Conservation (phyloP, 2,888 invertebrate genomes). For the Acanthosepion pharaonis region DNA sequence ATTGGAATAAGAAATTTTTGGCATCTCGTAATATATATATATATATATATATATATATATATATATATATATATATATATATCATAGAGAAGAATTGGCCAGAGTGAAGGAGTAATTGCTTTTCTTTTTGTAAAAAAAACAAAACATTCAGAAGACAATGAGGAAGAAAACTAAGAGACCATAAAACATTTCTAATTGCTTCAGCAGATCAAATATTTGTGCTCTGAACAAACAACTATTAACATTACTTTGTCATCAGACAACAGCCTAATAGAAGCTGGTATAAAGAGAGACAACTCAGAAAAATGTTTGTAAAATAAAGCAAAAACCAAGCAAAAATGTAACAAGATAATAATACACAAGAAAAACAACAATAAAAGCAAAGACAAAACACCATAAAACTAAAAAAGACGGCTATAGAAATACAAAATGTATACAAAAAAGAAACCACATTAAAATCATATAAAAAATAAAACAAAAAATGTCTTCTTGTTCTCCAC, state of each 20-base stretch:
- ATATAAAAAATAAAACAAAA: not conserved
- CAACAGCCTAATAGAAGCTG: no score
- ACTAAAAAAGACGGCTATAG: not conserved
- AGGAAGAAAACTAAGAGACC: not conserved
- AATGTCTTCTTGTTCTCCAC: not conserved
- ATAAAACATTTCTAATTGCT: not conserved
- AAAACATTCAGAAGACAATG: no score
- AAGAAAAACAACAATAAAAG: not conserved
- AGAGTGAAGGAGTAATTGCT: not conserved
- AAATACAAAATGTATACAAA: not conserved
- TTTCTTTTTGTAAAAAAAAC: not conserved
- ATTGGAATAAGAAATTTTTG: no score
- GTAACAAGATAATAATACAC: not conserved
- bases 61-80: no score
- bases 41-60: no score
- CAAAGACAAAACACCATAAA: not conserved
- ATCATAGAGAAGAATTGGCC: not conserved
- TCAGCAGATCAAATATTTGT: not conserved
- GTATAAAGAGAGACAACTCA: no score
- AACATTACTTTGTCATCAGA: no score
- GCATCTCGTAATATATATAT: fast-evolving
- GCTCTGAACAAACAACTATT: no score
- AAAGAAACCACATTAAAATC: not conserved
- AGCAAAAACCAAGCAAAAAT: not conserved
- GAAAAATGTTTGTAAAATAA: not conserved